Evolutionary conservation across 2,113 vertebrate species (phyloP), one percentile per base, ranked within the genome.

Genomic region (Microtus montanus): DNA sequence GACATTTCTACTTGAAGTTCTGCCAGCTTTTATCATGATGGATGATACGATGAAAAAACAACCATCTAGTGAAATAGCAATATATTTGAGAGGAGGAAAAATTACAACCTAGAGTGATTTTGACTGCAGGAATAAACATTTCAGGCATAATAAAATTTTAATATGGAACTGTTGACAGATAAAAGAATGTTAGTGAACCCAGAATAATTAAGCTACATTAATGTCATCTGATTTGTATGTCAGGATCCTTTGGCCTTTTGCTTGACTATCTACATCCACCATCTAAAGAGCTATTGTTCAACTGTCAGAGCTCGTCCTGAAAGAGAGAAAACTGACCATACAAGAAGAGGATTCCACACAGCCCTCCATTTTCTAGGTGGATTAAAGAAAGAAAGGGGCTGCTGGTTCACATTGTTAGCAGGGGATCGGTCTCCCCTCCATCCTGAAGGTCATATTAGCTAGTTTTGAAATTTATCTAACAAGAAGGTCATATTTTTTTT

Each of bases 81-180:
- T 84, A 85, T 75, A 95, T 87, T 93, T 94, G 64, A 79, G 87
- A 92, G 2, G 11, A 7, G 54, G n/a, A 80, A 96, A 96, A 91
- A 35, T 30, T 94, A 70, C 54, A 95, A 74, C 61, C 79, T 85
- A 89, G 64, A 14, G 64, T 74, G 85, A 97, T 86, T 73, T 63
- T 90, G 87, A 90, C 77, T 64, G 0, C 41, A 93, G 92, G 85
- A 96, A 92, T 96, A 94, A 96, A 70, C 38, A 49, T 78, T 95
- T 97, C 54, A 74, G 41, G 63, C 80, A 41, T 71, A 64, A 97
- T 94, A 75, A 95, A 94, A 96, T 95, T 97, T 97, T 97, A 96
- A 97, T 85, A 97, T 24, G 66, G 71, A 80, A 94, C 95, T 94
- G 79, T 8, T 97, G 98, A 96, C 88, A 95, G 87, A 73, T 93